phyloP scores from a whole-genome alignment of 2,888 invertebrate genomes.

The Eupsilia transversa region DNA sequence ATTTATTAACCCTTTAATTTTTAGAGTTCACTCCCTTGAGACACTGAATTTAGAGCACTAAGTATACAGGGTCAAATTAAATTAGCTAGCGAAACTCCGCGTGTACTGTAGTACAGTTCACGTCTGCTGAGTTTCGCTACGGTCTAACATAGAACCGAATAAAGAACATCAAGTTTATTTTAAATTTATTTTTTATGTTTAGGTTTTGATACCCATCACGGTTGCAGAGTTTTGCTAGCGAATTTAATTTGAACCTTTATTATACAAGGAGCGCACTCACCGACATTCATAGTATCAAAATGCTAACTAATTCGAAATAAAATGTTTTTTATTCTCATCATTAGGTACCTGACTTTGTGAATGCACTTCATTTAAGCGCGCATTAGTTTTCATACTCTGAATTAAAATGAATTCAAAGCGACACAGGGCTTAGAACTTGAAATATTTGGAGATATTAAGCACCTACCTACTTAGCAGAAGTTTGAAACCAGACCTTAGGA shows the following conservation, averaged over 20 bases:
- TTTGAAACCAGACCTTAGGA: neutral
- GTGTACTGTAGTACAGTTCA: too few species aligned
- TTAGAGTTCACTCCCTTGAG: too few species aligned
- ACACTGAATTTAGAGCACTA: neutral
- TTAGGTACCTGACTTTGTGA: neutral
- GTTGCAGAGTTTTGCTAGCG: neutral
- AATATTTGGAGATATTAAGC: slow-evolving; percentile 14
- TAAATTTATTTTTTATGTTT: too few species aligned
- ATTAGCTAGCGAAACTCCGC: neutral
- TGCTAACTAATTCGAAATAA: neutral
- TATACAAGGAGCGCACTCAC: neutral
- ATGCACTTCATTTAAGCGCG: slow-evolving; percentile 3
- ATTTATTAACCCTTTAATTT: neutral
- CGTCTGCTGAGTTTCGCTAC: too few species aligned
- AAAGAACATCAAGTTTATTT: neutral
- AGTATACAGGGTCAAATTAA: neutral
- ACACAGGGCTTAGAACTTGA: slow-evolving; percentile 20
- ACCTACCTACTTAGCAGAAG: slow-evolving; percentile 1
- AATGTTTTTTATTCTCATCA: neutral
- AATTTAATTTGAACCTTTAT: neutral
- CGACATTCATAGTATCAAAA: neutral
- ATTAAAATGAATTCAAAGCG: slow-evolving; percentile 23
- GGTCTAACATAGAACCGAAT: neutral
- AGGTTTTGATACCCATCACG: too few species aligned
- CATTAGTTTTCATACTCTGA: slow-evolving; percentile 1